Conservation (phyloP, 2,113 vertebrate genomes). For the Chionomys nivalis region DNA sequence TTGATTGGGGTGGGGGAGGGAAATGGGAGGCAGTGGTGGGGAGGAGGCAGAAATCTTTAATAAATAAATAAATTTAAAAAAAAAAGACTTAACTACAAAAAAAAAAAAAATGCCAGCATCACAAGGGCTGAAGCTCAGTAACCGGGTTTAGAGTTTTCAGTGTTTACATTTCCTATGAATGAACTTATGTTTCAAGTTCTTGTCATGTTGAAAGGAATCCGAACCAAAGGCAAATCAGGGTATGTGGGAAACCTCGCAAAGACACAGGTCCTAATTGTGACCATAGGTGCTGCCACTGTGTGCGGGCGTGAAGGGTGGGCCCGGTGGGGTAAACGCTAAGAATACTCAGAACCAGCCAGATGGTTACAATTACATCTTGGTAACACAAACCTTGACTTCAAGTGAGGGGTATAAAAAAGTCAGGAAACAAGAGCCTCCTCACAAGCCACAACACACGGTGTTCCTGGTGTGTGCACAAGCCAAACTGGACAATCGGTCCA, state of each 20-base stretch:
- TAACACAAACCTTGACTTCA: slow-evolving; percentile 76
- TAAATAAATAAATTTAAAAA: no score
- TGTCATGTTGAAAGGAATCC: not conserved
- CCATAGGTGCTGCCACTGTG: slow-evolving; percentile 21
- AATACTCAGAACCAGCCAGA: slow-evolving; percentile 73
- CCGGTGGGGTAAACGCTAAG: slow-evolving; percentile 73
- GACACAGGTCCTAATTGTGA: slow-evolving; percentile 63
- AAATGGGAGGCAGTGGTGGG: no score
- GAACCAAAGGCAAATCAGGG: not conserved
- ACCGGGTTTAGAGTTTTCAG: not conserved
- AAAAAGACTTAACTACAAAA: no score
- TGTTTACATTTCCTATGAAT: not conserved
- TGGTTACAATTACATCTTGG: slow-evolving; percentile 80
- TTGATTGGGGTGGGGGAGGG: no score
- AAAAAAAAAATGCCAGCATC: slow-evolving; percentile 19
- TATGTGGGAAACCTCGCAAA: not conserved
- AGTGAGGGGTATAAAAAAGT: slow-evolving; percentile 9
- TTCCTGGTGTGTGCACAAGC: not conserved
- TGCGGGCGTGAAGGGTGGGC: slow-evolving; percentile 63
- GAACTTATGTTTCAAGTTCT: not conserved
- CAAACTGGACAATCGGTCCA: not conserved
- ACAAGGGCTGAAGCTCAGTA: not conserved
- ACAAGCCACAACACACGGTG: slow-evolving; percentile 58
- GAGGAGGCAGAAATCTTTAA: no score
- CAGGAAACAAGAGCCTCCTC: not conserved